A percentile compares a stretch with the other conserved stretches of the same genome.
Evolutionary conservation across 92 coral and sea anemone species (phyloP).

Genomic region (Plumapathes pennacea): DNA sequence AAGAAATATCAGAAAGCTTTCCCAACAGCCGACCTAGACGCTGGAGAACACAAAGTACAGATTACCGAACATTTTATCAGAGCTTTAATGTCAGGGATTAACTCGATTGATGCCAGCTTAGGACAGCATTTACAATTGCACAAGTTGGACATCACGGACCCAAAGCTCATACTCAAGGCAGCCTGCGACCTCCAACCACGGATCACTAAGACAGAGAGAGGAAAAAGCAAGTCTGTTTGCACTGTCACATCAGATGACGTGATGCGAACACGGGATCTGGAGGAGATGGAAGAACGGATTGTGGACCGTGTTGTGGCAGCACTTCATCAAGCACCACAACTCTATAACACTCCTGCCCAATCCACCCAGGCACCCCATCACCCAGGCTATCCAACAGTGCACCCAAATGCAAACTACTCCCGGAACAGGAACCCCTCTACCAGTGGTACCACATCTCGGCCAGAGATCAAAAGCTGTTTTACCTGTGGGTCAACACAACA

Average conservation of each 20-base stretch:
- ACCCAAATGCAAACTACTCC: too few species aligned
- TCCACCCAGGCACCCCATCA: too few species aligned
- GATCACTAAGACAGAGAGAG: not conserved
- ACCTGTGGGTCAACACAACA: constrained; percentile 12
- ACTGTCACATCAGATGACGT: not conserved
- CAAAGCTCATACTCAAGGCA: constrained; percentile 1
- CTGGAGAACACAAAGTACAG: constrained; percentile 20
- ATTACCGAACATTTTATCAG: constrained; percentile 12
- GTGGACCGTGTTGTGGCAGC: constrained; percentile 8
- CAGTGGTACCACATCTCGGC: too few species aligned
- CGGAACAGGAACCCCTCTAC: not conserved
- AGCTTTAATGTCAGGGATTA: constrained; percentile 10
- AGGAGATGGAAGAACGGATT: constrained; percentile 15
- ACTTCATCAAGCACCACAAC: not conserved
- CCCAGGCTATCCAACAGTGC: too few species aligned
- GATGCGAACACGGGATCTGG: constrained; percentile 3
- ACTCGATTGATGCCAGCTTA: constrained; percentile 8
- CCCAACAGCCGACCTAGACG: constrained; percentile 14
- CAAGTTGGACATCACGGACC: not conserved
- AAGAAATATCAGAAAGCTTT: constrained; percentile 28
- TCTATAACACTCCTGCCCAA: not conserved
- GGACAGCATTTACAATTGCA: constrained; percentile 37
- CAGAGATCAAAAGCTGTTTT: constrained; percentile 16
- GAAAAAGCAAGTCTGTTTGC: not conserved
- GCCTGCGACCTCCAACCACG: constrained; percentile 19